Conservation (phyloP, 2,113 vertebrate species). For the Okapia johnstoni region DNA sequence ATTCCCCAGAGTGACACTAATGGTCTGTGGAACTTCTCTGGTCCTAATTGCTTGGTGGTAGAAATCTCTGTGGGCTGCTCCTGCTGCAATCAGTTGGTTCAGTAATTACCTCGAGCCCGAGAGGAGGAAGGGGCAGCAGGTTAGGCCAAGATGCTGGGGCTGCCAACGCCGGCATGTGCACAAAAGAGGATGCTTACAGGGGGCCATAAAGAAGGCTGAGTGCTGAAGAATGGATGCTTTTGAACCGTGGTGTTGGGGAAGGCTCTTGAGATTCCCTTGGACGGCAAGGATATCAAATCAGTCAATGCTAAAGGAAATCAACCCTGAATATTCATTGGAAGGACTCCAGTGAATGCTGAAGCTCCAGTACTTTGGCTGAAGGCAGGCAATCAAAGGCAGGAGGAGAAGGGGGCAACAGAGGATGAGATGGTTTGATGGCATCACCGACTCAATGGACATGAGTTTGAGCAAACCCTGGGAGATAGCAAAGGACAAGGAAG, state of each 20-base stretch:
- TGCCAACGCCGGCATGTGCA: rapidly evolving
- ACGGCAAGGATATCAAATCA: not conserved
- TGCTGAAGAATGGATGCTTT: not conserved
- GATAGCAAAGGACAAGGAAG: not conserved
- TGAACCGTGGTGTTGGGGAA: not conserved
- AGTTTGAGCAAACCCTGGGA: not conserved
- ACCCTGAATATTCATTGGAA: not conserved
- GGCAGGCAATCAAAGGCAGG: not conserved
- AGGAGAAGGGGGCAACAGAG: not conserved
- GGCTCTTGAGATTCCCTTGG: not conserved
- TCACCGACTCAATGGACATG: not conserved
- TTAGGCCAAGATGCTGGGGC: not conserved
- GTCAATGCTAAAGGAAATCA: not conserved
- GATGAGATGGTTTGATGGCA: not conserved
- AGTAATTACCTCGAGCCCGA: not conserved
- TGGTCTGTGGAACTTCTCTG: not conserved
- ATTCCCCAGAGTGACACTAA: conserved; percentile 1
- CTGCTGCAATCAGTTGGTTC: not conserved
- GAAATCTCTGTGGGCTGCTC: not conserved
- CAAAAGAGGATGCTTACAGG: not conserved
- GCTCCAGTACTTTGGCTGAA: not conserved
- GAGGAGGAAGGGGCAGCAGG: rapidly evolving
- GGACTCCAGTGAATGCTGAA: not conserved
- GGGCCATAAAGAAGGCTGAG: not conserved
- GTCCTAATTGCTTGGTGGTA: conserved; percentile 23